Conservation (phyloP, 2,797 vertebrate species). For the Tenualosa ilisha region DNA sequence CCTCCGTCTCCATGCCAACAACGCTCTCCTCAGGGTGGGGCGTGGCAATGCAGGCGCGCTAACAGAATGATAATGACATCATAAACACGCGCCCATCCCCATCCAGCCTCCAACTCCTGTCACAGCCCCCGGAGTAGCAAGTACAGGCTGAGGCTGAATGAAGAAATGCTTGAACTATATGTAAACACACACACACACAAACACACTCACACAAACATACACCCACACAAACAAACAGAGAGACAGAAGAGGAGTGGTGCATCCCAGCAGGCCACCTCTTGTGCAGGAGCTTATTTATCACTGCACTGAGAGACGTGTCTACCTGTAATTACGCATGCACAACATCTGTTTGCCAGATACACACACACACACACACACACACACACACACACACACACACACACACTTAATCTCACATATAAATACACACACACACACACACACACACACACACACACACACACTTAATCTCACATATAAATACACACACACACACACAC, state of each 20-base stretch:
- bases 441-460: neutral
- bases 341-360: constrained; percentile 72
- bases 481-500: neutral
- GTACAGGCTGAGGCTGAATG: neutral
- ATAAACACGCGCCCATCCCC: neutral
- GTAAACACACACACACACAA: constrained; percentile 49
- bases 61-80: neutral
- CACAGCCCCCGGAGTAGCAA: neutral
- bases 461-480: neutral
- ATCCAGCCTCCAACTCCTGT: neutral
- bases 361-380: neutral
- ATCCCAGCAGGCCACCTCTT: neutral
- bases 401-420: too few species aligned
- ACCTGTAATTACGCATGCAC: constrained; percentile 72
- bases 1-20: neutral
- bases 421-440: neutral
- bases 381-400: neutral
- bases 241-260: constrained; percentile 43
- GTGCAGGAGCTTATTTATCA: constrained; percentile 59
- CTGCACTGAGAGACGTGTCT: constrained; percentile 66
- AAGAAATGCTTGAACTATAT: neutral
- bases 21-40: too few species aligned
- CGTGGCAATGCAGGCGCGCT: neutral
- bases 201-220: constrained; percentile 46
- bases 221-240: constrained; percentile 57